phyloP scores from a whole-genome alignment of 2,888 invertebrate species.

The Dicyrtomina minuta region DNA sequence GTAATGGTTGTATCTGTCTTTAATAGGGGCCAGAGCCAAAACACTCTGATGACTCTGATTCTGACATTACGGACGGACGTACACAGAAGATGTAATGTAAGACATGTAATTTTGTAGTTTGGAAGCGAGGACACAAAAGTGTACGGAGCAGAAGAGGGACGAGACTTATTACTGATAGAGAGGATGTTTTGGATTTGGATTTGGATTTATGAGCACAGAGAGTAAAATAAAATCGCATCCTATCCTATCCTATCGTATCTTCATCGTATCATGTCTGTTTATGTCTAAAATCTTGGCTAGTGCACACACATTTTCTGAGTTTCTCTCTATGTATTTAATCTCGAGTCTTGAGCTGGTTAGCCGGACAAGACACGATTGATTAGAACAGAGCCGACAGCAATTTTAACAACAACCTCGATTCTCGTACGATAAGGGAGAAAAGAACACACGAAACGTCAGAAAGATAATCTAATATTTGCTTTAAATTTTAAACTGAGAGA shows the following conservation, averaged over 20 bases:
- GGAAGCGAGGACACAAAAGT: too few relatives aligned
- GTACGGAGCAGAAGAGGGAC: too few relatives aligned
- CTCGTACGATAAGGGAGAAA: slow-evolving; percentile 18
- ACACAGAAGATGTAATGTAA: too few relatives aligned
- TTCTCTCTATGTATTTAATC: not conserved
- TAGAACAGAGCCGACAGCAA: slow-evolving; percentile 36
- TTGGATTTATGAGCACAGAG: not conserved
- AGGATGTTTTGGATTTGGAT: not conserved
- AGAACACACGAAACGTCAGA: slow-evolving; percentile 23
- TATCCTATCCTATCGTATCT: too few relatives aligned
- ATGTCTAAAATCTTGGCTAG: too few relatives aligned
- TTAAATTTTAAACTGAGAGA: slow-evolving; percentile 7
- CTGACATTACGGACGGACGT: too few relatives aligned
- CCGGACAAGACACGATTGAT: slow-evolving; percentile 38
- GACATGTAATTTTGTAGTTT: too few relatives aligned
- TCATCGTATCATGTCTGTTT: too few relatives aligned
- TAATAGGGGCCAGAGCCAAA: too few relatives aligned
- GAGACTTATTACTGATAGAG: too few relatives aligned
- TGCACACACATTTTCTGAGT: not conserved
- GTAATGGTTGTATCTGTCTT: too few relatives aligned
- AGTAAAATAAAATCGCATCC: not conserved
- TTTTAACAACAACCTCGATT: slow-evolving; percentile 17
- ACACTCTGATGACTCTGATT: too few relatives aligned
- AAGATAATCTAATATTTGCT: slow-evolving; percentile 27
- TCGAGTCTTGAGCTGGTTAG: not conserved